Evolutionary conservation across 2,113 vertebrate genomes (phyloP), one percentile per base, ranked within the genome.

Genomic region (Pomatorhinus ruficollis): DNA sequence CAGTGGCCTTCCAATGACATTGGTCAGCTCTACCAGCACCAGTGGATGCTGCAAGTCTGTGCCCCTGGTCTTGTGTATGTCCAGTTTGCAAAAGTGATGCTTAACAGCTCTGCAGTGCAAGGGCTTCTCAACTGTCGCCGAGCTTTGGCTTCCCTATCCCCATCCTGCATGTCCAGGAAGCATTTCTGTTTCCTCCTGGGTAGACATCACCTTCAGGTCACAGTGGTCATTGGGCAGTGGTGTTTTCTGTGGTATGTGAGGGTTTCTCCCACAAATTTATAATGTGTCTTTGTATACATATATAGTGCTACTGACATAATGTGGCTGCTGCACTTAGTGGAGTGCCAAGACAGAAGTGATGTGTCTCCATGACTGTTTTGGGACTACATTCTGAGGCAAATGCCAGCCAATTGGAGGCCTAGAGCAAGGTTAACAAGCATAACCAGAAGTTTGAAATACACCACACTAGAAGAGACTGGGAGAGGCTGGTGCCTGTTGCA

Each of bases 381-480:
- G 31, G 28, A 28, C 30, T 74, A 8, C 9, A 1, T 66, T 81
- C 63, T 89, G 45, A 78, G 54, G 15, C 45, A 40, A 72, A 47
- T 61, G 24, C 24, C 52, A 80, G 57, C 53, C 70, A 60, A 0
- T 1, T 47, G 68, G 39, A 52, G 45, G 31, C 27, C 42, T 65
- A 44, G 64, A 61, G 42, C 35, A 77, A 31, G 16, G 16, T 39
- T 60, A 33, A 19, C 11, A 19, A 59, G 63, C 77, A 49, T 6
- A 9, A 69, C 54, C n/a, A 28, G 40, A 77, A 23, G 28, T 49
- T 74, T 72, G 57, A 70, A 83, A 44, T 22, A 12, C 12, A 14
- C 0, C 1, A 5, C 10, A 10, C 30, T 25, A 4, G 33, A 80
- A 56, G 39, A 42, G 18, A 21, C 4, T 33, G 42, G 25, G 56